A percentile compares a stretch with the other conserved stretches of the same genome.
Evolutionary conservation across 2,113 vertebrate species (phyloP).

Genomic region (Brienomyrus brachyistius): DNA sequence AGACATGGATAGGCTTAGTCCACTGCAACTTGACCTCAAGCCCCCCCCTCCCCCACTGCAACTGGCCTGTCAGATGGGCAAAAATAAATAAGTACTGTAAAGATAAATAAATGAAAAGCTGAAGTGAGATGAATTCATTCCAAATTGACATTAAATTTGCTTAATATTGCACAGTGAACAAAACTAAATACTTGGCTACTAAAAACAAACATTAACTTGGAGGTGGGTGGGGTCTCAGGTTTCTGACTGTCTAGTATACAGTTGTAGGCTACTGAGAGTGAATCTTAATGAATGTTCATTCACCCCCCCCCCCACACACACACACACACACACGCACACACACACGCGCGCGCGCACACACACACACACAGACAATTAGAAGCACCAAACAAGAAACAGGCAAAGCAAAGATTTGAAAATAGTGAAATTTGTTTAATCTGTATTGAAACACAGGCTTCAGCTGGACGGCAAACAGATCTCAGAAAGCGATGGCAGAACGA

Average conservation of each 20-base stretch:
- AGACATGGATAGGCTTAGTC: background rate
- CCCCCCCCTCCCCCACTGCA: background rate
- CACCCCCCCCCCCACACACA: too few species aligned
- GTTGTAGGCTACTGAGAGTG: background rate
- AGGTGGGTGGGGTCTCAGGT: background rate
- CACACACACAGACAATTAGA: background rate
- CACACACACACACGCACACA: too few species aligned
- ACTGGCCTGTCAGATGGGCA: background rate
- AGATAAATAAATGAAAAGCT: background rate
- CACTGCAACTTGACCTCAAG: background rate
- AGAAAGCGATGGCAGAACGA: background rate
- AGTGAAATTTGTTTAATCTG: conserved; percentile 58
- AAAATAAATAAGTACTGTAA: background rate
- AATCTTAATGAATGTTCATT: background rate
- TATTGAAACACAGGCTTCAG: conserved; percentile 59
- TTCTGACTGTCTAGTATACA: too few species aligned
- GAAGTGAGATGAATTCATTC: background rate
- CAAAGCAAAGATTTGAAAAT: conserved; percentile 50
- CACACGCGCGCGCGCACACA: too few species aligned
- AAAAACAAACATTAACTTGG: background rate
- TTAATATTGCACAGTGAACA: background rate
- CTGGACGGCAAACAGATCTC: conserved; percentile 45
- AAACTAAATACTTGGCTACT: background rate
- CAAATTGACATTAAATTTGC: background rate
- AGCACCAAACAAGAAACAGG: background rate